These are phyloP conservation scores for Cuculus canorus DNA, from an alignment of 2,797 vertebrate species.

Conservation along the genomic window DNA sequence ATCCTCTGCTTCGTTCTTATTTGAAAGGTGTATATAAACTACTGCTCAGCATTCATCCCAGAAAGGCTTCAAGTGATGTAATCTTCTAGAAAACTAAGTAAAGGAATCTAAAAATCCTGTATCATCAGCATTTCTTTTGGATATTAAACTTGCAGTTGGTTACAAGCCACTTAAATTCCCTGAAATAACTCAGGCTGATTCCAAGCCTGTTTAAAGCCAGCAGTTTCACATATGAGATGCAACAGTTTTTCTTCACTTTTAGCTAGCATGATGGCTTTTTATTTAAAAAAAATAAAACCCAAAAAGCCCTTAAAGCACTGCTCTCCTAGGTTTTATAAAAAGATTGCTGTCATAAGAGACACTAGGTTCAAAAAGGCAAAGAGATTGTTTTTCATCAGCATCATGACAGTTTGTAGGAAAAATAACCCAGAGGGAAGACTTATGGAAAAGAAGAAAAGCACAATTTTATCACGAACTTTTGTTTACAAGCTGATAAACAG, in stretches of 20 bases:
- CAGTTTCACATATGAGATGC: conserved; percentile 48
- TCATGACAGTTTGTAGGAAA: conserved; percentile 11
- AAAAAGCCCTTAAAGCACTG: background rate
- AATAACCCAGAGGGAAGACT: background rate
- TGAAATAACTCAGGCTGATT: conserved; percentile 72
- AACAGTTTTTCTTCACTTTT: conserved; percentile 16
- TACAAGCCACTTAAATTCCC: conserved; percentile 68
- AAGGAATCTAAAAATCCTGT: conserved; percentile 34
- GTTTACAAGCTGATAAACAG: conserved; percentile 48
- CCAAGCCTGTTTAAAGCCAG: conserved; percentile 58
- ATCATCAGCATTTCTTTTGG: conserved; percentile 60
- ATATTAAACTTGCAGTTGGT: conserved; percentile 62
- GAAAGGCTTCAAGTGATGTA: conserved; percentile 8
- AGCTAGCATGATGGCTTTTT: conserved; percentile 1
- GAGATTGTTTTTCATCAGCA: conserved; percentile 44
- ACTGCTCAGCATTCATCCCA: background rate
- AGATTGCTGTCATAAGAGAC: background rate
- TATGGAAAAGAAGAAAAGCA: conserved; percentile 26
- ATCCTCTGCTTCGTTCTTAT: background rate
- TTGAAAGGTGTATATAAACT: background rate
- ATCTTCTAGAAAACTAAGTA: conserved; percentile 41
- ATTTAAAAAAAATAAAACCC: background rate
- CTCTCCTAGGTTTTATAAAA: conserved; percentile 30
- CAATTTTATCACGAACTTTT: conserved; percentile 37
- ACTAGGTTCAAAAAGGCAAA: conserved; percentile 51